Evolutionary conservation across 2,888 invertebrate genomes (phyloP).

Genomic region (Pollenia griseotomentosa): DNA sequence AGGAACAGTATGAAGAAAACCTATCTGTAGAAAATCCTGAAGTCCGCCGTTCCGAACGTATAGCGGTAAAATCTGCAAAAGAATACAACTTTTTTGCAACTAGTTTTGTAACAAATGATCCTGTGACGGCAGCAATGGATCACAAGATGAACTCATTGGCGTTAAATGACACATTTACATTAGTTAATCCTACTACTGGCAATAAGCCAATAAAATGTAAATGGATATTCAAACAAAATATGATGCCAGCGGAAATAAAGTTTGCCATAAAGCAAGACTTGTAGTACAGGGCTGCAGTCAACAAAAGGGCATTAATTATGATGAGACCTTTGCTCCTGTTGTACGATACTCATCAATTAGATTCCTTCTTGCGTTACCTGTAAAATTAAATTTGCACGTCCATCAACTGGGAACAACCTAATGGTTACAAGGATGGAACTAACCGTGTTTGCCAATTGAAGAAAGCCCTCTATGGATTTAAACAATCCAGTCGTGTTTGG

Average conservation of each 20-base stretch:
- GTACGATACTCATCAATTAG: neutral
- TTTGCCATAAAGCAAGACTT: conserved; percentile 43
- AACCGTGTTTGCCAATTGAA: conserved; percentile 36
- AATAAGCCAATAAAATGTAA: conserved; percentile 49
- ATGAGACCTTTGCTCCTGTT: neutral
- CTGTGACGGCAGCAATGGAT: conserved; percentile 46
- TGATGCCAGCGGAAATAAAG: conserved; percentile 16
- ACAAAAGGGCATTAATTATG: conserved; percentile 54
- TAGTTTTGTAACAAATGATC: conserved; percentile 47
- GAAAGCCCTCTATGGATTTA: conserved; percentile 58
- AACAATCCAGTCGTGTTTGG: conserved; percentile 45
- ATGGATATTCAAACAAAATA: conserved; percentile 53
- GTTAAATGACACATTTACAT: conserved; percentile 24
- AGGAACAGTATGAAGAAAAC: neutral
- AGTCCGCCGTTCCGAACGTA: conserved; percentile 39
- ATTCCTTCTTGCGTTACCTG: conserved; percentile 25
- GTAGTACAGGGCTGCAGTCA: conserved; percentile 42
- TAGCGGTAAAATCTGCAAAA: conserved; percentile 14
- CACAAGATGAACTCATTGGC: conserved; percentile 20
- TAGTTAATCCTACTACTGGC: neutral
- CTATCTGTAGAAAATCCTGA: neutral
- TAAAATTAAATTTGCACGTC: conserved; percentile 9
- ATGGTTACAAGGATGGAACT: conserved; percentile 68
- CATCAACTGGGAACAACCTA: conserved; percentile 71
- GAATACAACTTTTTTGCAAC: conserved; percentile 40